Conservation (phyloP, 2,888 invertebrate species). For the Alcis repandata region DNA sequence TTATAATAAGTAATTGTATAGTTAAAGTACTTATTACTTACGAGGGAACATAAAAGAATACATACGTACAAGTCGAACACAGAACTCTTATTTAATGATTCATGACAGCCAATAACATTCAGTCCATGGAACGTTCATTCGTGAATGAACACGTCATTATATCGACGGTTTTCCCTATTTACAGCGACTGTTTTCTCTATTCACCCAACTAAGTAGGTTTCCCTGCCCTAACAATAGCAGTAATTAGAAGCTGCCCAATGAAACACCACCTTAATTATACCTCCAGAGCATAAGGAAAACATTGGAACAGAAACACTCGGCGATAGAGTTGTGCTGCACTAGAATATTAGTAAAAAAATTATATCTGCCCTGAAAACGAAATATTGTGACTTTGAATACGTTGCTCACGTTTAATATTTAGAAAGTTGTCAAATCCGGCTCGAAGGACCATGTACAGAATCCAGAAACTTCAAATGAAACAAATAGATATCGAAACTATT, state of each 20-base stretch:
- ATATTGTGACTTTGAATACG: no score
- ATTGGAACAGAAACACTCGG: constrained; percentile 34
- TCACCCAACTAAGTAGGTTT: constrained; percentile 9
- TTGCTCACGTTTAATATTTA: no score
- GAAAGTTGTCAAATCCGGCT: no score
- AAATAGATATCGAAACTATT: no score
- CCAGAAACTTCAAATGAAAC: no score
- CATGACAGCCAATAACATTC: not conserved
- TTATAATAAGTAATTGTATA: no score
- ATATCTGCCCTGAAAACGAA: no score
- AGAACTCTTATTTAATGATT: not conserved
- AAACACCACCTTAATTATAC: constrained; percentile 37
- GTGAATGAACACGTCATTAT: not conserved
- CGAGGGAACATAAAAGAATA: no score
- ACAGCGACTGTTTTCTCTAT: constrained; percentile 6
- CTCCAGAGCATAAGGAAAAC: constrained; percentile 30
- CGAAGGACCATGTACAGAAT: no score
- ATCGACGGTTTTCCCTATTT: constrained; percentile 8
- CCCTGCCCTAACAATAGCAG: constrained; percentile 21
- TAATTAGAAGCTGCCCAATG: constrained; percentile 35
- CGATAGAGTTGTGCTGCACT: constrained; percentile 19
- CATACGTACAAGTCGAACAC: no score
- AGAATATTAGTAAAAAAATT: no score
- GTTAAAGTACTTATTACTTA: no score
- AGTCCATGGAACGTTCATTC: not conserved